Conservation (phyloP, 2,888 invertebrate genomes). For the Rhagium mordax region DNA sequence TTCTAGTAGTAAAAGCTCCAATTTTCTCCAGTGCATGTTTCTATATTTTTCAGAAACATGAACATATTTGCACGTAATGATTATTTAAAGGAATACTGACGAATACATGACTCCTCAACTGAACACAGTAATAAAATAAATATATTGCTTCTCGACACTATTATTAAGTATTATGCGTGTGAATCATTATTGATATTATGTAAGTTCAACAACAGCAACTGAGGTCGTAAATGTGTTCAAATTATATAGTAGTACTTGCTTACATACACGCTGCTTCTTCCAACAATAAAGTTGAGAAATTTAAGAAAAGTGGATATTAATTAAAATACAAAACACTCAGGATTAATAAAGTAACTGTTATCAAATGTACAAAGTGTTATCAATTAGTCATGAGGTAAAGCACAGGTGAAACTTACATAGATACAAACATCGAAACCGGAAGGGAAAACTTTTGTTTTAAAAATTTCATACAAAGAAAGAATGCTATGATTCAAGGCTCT, state of each 20-base stretch:
- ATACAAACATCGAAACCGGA: not conserved
- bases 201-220: not conserved
- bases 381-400: no score
- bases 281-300: not conserved
- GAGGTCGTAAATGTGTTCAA: not conserved
- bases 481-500: constrained; percentile 42
- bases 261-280: not conserved
- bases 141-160: not conserved
- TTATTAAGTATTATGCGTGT: not conserved
- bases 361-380: no score
- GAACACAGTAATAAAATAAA: not conserved
- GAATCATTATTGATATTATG: not conserved
- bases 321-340: no score
- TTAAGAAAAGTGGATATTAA: not conserved
- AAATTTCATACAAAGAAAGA: constrained; percentile 28
- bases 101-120: not conserved
- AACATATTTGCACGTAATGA: no score
- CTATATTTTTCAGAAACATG: no score
- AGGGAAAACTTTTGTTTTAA: constrained; percentile 15
- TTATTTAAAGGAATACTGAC: not conserved
- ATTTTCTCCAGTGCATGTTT: no score
- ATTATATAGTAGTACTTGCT: not conserved
- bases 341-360: no score
- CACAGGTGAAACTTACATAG: not conserved
- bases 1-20: no score